Evolutionary conservation across 2,888 invertebrate species (phyloP).

Genomic region (Lasioglossum leucozonium): DNA sequence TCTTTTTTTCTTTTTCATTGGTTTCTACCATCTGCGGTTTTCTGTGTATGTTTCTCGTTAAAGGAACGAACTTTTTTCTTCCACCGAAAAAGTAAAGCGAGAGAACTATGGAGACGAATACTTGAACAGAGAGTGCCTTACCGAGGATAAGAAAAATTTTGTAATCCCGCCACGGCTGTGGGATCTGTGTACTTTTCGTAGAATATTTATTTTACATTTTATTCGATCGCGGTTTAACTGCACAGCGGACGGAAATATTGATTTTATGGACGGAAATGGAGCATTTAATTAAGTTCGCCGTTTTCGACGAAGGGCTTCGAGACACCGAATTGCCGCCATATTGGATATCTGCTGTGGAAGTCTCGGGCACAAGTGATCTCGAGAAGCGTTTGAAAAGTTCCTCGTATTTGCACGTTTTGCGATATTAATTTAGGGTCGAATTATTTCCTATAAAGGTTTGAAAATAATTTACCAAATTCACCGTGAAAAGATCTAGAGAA

Average conservation of each 20-base stretch:
- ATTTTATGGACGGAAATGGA: not conserved
- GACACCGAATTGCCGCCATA: not conserved
- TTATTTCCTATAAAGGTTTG: not conserved
- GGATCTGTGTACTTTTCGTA: not conserved
- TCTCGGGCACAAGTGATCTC: not conserved
- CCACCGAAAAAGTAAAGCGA: not conserved
- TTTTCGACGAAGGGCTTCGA: not conserved
- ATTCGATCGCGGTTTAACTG: not conserved
- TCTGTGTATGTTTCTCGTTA: not conserved
- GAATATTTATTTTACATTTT: not conserved
- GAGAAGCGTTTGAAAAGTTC: not conserved
- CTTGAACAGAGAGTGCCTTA: not conserved
- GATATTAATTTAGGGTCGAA: not conserved
- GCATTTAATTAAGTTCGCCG: not conserved
- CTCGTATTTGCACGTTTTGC: not conserved
- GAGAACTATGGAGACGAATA: not conserved
- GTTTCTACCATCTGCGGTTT: not conserved
- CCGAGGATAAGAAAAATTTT: not conserved
- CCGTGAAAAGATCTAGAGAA: too few species aligned
- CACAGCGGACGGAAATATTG: not conserved
- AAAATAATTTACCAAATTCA: not conserved
- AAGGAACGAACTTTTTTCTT: not conserved
- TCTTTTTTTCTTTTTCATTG: not conserved
- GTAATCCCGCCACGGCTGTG: not conserved
- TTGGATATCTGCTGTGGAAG: not conserved